Evolutionary conservation across 2,113 vertebrate genomes (phyloP).

Genomic region (Acrocephalus kingi): DNA sequence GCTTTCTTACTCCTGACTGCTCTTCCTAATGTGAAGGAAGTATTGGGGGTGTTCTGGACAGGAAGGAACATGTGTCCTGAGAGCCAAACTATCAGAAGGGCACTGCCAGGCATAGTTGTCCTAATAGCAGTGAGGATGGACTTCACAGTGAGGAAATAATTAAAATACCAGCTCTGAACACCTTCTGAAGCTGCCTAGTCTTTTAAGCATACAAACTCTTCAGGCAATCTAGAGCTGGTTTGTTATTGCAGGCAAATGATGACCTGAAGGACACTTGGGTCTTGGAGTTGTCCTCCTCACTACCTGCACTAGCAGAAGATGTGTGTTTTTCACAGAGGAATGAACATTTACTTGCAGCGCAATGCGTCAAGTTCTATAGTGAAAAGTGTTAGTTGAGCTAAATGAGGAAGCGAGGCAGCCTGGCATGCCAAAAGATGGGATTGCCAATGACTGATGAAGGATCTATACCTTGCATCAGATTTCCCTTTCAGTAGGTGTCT

Average conservation of each 20-base stretch:
- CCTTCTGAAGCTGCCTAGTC: neutral
- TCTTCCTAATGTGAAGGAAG: neutral
- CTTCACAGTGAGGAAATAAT: neutral
- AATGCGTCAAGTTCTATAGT: neutral
- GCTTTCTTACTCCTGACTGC: neutral
- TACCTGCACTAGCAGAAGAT: neutral
- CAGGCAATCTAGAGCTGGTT: neutral
- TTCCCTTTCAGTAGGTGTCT: neutral
- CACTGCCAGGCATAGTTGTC: neutral
- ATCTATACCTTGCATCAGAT: accelerated
- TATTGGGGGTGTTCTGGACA: neutral
- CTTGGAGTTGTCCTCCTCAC: neutral
- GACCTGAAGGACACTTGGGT: neutral
- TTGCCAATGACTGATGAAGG: neutral
- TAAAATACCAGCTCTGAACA: neutral
- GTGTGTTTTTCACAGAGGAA: neutral
- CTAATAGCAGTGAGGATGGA: neutral
- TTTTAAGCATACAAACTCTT: neutral
- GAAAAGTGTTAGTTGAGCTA: neutral
- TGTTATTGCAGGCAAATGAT: neutral
- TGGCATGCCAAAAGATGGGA: neutral
- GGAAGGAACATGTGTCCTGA: neutral
- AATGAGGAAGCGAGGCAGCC: neutral
- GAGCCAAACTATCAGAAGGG: neutral
- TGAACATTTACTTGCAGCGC: neutral